Percentiles rank a stretch among this genome's conserved stretches.
phyloP scores from a whole-genome alignment of 2,888 invertebrate genomes.

The Himalopsyche tibetana region DNA sequence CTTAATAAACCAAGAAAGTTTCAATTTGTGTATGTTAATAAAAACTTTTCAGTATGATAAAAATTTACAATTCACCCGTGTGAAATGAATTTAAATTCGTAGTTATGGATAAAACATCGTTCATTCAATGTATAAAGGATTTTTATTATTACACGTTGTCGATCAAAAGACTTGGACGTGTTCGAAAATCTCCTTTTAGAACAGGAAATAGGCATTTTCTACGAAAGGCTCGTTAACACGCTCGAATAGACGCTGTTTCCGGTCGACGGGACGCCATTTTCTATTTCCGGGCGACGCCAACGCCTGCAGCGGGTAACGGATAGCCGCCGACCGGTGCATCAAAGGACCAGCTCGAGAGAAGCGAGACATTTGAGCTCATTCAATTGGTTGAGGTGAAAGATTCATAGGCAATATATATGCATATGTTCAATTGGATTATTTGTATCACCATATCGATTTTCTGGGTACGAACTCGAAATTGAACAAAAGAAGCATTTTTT shows the following conservation, averaged over 20 bases:
- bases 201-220: slow-evolving; percentile 15
- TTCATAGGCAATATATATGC: background rate
- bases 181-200: slow-evolving; percentile 12
- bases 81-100: too few species aligned
- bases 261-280: slow-evolving; percentile 23
- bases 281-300: slow-evolving; percentile 20
- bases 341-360: background rate
- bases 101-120: too few species aligned
- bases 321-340: slow-evolving; percentile 1
- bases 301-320: slow-evolving; percentile 24
- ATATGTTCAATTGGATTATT: too few species aligned
- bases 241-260: background rate
- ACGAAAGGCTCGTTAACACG: slow-evolving; percentile 31
- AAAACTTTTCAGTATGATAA: too few species aligned
- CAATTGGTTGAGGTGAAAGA: background rate
- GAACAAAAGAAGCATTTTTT: too few species aligned
- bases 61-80: too few species aligned
- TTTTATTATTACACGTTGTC: background rate
- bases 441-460: too few species aligned
- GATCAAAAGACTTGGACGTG: slow-evolving; percentile 5
- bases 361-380: background rate
- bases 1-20: too few species aligned
- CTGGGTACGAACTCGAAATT: too few species aligned
- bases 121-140: too few species aligned
- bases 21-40: too few species aligned